Conservation (phyloP, 2,888 invertebrate species). For the Perizoma flavofasciatum region DNA sequence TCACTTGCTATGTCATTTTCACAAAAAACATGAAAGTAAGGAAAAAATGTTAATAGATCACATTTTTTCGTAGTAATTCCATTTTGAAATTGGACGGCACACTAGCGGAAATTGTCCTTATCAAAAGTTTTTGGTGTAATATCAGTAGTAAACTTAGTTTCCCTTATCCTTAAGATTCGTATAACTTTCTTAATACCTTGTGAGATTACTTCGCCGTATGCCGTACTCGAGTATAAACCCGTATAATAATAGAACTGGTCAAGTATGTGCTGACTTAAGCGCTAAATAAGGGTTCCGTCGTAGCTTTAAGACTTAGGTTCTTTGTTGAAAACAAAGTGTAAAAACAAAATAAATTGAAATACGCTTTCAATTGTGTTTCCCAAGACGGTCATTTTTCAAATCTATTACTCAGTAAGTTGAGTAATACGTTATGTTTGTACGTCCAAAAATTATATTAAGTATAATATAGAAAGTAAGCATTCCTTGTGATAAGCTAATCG, state of each 20-base stretch:
- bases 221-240: slow-evolving; percentile 60
- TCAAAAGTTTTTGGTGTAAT: slow-evolving; percentile 72
- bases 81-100: slow-evolving; percentile 39
- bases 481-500: too few species aligned
- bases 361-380: too few species aligned
- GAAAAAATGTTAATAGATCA: too few species aligned
- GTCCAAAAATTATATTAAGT: too few species aligned
- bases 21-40: too few species aligned
- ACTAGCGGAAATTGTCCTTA: slow-evolving; percentile 66
- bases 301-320: neutral
- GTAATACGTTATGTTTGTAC: too few species aligned
- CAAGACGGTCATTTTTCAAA: too few species aligned
- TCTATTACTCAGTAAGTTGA: too few species aligned
- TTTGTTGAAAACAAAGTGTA: too few species aligned
- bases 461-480: too few species aligned
- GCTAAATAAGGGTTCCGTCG: slow-evolving; percentile 8
- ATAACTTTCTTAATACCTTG: slow-evolving; percentile 80
- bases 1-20: too few species aligned
- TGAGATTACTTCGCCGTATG: slow-evolving; percentile 74
- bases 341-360: too few species aligned
- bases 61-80: slow-evolving; percentile 26
- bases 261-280: neutral
- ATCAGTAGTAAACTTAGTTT: slow-evolving; percentile 68
- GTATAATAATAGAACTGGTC: slow-evolving; percentile 44
- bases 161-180: slow-evolving; percentile 69